A percentile compares a stretch with the other conserved stretches of the same genome.
Evolutionary conservation across 2,797 vertebrate genomes (phyloP).

Genomic region (Gymnoscopelus microlampas): DNA sequence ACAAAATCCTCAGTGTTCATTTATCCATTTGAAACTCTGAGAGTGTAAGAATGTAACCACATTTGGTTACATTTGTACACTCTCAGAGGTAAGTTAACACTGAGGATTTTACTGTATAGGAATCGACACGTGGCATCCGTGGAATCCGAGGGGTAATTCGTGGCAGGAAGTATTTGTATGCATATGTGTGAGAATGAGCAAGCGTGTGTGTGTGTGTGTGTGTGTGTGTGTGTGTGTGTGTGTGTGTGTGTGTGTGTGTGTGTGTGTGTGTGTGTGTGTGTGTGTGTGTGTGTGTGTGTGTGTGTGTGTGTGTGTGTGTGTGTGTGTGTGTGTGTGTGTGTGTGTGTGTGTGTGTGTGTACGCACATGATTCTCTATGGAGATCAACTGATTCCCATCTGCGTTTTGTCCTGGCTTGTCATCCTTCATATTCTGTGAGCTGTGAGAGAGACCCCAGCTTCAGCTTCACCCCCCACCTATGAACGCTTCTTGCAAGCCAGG

Average conservation of each 20-base stretch:
- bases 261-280: neutral
- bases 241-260: neutral
- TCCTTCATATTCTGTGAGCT: conserved; percentile 50
- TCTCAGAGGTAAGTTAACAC: too few relatives aligned
- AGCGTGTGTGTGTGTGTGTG: neutral
- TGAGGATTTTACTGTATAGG: too few relatives aligned
- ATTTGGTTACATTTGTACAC: too few relatives aligned
- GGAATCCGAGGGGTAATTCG: too few relatives aligned
- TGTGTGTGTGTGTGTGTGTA: conserved; percentile 4
- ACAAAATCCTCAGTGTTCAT: neutral
- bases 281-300: neutral
- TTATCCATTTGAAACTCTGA: too few relatives aligned
- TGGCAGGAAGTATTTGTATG: too few relatives aligned
- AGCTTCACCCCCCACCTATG: conserved; percentile 10
- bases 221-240: neutral
- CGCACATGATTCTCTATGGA: conserved; percentile 43
- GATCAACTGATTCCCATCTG: conserved; percentile 67
- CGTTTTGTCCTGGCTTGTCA: conserved; percentile 65
- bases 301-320: conserved; percentile 3
- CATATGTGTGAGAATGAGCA: too few relatives aligned
- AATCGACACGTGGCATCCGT: too few relatives aligned
- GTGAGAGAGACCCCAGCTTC: conserved; percentile 41
- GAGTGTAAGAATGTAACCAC: too few relatives aligned
- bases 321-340: conserved; percentile 22
- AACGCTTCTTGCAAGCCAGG: conserved; percentile 18